These are phyloP conservation scores for Neosalanx taihuensis DNA, from an alignment of 2,797 vertebrate genomes.

Conservation along the genomic window DNA sequence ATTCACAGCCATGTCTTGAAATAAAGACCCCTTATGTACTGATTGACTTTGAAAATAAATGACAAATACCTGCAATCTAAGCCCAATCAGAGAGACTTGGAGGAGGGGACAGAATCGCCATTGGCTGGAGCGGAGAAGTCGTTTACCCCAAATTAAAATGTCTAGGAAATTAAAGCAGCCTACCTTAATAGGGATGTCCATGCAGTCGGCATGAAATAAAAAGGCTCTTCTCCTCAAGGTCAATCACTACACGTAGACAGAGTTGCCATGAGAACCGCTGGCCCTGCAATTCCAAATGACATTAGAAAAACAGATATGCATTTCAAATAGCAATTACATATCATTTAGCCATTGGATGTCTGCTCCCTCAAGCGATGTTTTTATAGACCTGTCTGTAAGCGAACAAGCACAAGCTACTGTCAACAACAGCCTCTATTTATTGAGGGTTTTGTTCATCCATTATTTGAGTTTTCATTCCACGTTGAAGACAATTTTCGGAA, in stretches of 20 bases:
- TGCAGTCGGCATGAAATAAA: background rate
- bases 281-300: background rate
- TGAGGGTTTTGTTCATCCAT: background rate
- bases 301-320: background rate
- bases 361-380: background rate
- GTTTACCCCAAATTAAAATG: slow-evolving; percentile 8
- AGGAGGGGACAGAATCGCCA: background rate
- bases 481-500: too few species aligned
- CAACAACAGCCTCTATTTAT: background rate
- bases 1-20: slow-evolving; percentile 52
- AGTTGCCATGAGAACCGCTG: slow-evolving; percentile 2
- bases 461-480: background rate
- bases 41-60: slow-evolving; percentile 40
- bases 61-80: slow-evolving; percentile 24
- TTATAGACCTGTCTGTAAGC: too few species aligned
- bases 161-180: background rate
- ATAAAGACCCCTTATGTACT: slow-evolving; percentile 44
- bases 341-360: background rate
- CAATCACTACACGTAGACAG: slow-evolving; percentile 2
- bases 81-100: slow-evolving; percentile 25
- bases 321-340: slow-evolving; percentile 8
- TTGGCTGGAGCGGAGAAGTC: slow-evolving; percentile 4
- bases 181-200: background rate
- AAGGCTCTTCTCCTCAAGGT: background rate
- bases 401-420: background rate